Conservation (phyloP, 2,113 vertebrate species). For the Ibidorhyncha struthersii region DNA sequence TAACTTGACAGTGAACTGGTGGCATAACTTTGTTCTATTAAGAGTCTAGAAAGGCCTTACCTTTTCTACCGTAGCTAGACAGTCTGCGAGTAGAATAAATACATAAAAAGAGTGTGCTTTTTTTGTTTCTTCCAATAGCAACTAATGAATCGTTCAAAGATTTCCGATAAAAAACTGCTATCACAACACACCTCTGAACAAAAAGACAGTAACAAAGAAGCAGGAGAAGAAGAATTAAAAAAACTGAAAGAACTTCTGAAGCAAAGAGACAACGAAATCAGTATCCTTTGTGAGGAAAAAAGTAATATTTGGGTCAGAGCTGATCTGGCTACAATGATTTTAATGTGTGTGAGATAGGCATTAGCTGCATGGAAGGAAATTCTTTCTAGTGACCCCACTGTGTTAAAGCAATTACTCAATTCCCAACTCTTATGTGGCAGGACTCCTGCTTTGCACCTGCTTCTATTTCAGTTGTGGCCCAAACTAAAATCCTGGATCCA, state of each 20-base stretch:
- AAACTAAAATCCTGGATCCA: not conserved
- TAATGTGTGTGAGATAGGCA: not conserved
- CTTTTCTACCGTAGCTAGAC: not conserved
- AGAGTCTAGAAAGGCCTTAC: not conserved
- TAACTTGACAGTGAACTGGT: not conserved
- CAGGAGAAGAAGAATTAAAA: conserved; percentile 64
- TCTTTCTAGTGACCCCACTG: not conserved
- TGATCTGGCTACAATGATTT: not conserved
- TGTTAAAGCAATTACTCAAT: not conserved
- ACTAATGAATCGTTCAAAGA: conserved; percentile 66
- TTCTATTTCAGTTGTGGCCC: not conserved
- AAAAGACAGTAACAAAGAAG: not conserved
- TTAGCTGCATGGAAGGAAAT: not conserved
- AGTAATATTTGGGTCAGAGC: not conserved
- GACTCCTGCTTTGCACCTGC: not conserved
- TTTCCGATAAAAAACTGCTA: not conserved
- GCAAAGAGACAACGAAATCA: conserved; percentile 93
- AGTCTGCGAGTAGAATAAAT: not conserved
- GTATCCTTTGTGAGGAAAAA: conserved; percentile 85
- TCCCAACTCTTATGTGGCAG: not conserved
- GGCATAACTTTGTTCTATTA: not conserved
- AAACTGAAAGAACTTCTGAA: conserved; percentile 82
- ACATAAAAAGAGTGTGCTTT: not conserved
- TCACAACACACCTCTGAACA: not conserved
- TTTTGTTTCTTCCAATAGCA: conserved; percentile 65